Base-by-base conservation (phyloP, 2,888 invertebrate species). In the Boloria euphrosyne region DNA sequence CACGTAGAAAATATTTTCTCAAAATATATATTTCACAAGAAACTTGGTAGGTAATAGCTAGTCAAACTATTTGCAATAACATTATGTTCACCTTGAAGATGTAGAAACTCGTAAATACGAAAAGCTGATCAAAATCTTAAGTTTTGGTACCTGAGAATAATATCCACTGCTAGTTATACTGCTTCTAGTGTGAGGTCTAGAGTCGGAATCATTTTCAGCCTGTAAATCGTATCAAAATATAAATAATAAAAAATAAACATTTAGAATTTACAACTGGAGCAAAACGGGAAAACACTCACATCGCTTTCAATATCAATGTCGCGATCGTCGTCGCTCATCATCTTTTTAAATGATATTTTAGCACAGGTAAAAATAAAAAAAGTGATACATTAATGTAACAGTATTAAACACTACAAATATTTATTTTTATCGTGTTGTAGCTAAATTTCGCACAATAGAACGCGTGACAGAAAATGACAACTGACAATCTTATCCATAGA, bases 221-320 rank as follows among this genome's bases (percentile, higher is more conserved):
- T 96, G 89, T 75, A 90, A 91, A 71, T 71, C 50, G 60, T 60
- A 67, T 55, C 49, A 49, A 61, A 44, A 55, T 53, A 68, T 71
- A 75, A 63, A 70, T 70, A 75, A 74, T 76, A 67, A 72, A 67
- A 72, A 69, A 71, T 75, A 75, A 78, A 81, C 78, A 79, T 77
- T 70, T 66, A 65, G 71, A 76, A 75, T 7, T 79, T 77, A 43
- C 65, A 59, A 65, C 18, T 62, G 62, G 59, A 64, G 62, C 62
- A 27, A 71, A 68, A 69, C 60, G 69, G 65, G 70, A 73, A 72
- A 74, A 81, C 79, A 95, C 97, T 95, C 94, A 98, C 98, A 93
- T 98, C 98, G 93, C 98, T 98, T 93, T 98, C 97, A 82, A 97
- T 96, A 89, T 98, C 98, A 87, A 98, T 97, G 89, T 98, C 98